Evolutionary conservation across 1,140 invertebrate species (phyloP).

Genomic region (Oppia nitens): DNA sequence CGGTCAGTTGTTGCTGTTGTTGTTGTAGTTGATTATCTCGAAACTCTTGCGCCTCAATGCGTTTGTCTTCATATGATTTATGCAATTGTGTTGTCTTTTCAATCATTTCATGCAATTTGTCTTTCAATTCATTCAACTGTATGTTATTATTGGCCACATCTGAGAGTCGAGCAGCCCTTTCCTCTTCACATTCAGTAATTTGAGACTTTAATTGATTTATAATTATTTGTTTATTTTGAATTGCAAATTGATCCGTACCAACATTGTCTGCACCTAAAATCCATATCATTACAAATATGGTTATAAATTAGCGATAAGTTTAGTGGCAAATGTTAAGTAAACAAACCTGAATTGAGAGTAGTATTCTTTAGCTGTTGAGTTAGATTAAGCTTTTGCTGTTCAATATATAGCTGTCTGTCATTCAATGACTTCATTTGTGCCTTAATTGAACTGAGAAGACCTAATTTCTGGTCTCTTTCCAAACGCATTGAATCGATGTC

Average conservation of each 20-base stretch:
- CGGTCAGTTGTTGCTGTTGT: neutral
- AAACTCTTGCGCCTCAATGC: conserved; percentile 4
- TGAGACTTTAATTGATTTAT: conserved; percentile 70
- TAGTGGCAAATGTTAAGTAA: neutral
- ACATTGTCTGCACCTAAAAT: neutral
- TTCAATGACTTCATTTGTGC: conserved; percentile 42
- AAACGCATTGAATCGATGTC: conserved; percentile 89
- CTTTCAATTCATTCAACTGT: conserved; percentile 35
- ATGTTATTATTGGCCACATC: conserved; percentile 67
- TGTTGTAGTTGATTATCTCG: neutral
- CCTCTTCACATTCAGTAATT: conserved; percentile 41
- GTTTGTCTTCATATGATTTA: conserved; percentile 3
- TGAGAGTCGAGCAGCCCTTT: conserved; percentile 50
- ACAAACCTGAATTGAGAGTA: neutral
- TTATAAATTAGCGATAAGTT: no score
- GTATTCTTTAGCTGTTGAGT: conserved; percentile 18
- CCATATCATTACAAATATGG: no score
- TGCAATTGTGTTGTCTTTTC: conserved; percentile 2
- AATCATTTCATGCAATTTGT: conserved; percentile 1
- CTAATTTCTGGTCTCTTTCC: conserved; percentile 69
- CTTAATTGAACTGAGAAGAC: conserved; percentile 74
- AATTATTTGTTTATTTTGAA: conserved; percentile 41
- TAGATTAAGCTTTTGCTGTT: conserved; percentile 24
- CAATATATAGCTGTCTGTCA: conserved; percentile 36
- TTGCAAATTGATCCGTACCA: neutral